Evolutionary conservation across 2,113 vertebrate species (phyloP).

Genomic region (Anoplopoma fimbria): DNA sequence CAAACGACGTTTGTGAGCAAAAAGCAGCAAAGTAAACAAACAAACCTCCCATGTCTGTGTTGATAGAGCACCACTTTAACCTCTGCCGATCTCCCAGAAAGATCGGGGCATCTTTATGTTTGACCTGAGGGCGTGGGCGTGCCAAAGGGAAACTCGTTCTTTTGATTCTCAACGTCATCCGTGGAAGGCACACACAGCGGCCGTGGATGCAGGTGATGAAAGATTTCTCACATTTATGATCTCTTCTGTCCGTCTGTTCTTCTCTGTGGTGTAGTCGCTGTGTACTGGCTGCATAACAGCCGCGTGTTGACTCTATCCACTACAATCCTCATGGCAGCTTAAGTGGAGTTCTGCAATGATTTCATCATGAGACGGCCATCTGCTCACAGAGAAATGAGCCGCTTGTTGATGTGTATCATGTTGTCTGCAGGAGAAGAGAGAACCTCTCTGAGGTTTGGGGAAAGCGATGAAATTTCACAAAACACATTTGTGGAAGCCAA

Average conservation of each 20-base stretch:
- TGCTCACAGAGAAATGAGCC: conserved; percentile 43
- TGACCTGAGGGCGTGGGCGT: conserved; percentile 12
- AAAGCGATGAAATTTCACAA: conserved; percentile 1
- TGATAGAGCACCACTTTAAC: conserved; percentile 3
- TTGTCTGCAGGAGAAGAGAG: conserved; percentile 18
- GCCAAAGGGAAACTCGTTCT: conserved; percentile 21
- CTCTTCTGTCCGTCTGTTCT: conserved; percentile 3
- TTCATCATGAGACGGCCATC: conserved; percentile 62
- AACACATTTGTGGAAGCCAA: background rate
- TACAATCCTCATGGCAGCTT: conserved; percentile 26
- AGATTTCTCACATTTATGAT: conserved; percentile 29
- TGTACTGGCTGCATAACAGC: conserved; percentile 14
- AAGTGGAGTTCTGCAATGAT: conserved; percentile 46
- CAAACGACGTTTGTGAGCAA: conserved; percentile 25
- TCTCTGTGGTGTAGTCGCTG: background rate
- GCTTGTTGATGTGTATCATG: conserved; percentile 27
- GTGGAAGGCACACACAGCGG: background rate
- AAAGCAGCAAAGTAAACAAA: conserved; percentile 49
- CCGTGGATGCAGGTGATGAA: background rate
- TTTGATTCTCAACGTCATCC: conserved; percentile 20
- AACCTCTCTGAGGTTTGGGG: conserved; percentile 16
- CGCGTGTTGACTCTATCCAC: conserved; percentile 30
- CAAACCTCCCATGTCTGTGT: conserved; percentile 20
- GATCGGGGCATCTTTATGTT: conserved; percentile 21
- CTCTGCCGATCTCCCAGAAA: conserved; percentile 12